Evolutionary conservation across 2,888 invertebrate species (phyloP).

Genomic region (Apamea epomidion): DNA sequence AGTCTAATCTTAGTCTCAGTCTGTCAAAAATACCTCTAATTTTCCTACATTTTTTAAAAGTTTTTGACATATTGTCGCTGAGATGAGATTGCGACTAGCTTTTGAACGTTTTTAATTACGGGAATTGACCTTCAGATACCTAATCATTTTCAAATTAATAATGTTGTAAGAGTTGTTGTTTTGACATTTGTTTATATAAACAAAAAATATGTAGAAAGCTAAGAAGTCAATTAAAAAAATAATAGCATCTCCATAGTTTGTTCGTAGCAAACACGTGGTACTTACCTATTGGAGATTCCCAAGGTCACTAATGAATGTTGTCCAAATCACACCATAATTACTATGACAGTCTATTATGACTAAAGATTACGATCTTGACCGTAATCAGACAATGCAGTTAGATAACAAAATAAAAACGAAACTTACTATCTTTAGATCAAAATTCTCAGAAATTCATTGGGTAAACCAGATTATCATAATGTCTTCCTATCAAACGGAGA

Average conservation of each 20-base stretch:
- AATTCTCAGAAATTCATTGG: conserved; percentile 53
- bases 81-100: not conserved
- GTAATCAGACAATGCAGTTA: conserved; percentile 41
- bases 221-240: not conserved
- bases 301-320: not conserved
- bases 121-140: not conserved
- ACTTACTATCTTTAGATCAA: conserved; percentile 33
- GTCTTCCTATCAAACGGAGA: conserved; percentile 44
- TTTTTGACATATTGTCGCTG: not conserved
- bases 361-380: conserved; percentile 51
- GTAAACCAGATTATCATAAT: conserved; percentile 38
- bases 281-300: not conserved
- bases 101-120: not conserved
- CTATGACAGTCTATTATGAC: conserved; percentile 37
- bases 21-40: not conserved
- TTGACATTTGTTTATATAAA: not conserved
- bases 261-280: not conserved
- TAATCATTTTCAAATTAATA: not conserved
- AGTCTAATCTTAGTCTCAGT: not conserved
- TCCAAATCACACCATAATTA: conserved; percentile 29
- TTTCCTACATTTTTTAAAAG: not conserved
- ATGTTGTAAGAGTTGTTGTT: not conserved
- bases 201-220: no score
- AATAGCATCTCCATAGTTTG: not conserved
- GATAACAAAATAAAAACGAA: conserved; percentile 44